A percentile compares a stretch with the other conserved stretches of the same genome.
Conservation (phyloP, 2,797 vertebrate genomes). For the Chaenodraco wilsoni region DNA sequence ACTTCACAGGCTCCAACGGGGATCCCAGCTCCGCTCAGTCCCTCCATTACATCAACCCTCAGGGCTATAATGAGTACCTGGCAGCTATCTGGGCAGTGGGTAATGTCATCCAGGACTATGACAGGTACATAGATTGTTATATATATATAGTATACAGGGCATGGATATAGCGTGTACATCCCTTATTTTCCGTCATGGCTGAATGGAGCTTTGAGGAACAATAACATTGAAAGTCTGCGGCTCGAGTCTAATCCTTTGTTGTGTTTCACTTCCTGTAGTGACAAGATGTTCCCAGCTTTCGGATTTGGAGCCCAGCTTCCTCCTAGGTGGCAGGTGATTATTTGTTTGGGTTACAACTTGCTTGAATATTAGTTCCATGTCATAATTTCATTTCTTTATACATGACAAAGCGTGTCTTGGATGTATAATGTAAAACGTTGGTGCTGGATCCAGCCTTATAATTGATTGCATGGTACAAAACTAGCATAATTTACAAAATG, state of each 20-base stretch:
- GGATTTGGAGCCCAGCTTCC: constrained; percentile 97
- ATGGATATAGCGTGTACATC: not conserved
- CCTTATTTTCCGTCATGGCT: not conserved
- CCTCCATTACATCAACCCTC: constrained; percentile 93
- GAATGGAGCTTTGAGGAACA: not conserved
- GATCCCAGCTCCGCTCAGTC: constrained; percentile 89
- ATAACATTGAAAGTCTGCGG: not conserved
- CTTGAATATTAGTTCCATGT: not conserved
- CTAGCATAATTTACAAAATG: too few species aligned
- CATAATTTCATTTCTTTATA: not conserved
- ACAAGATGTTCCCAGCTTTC: constrained; percentile 98
- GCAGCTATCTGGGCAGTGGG: constrained; percentile 96
- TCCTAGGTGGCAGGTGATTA: constrained; percentile 91
- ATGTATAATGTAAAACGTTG: not conserved
- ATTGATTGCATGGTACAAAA: constrained; percentile 1
- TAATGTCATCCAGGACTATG: constrained; percentile 94
- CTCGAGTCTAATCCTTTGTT: not conserved
- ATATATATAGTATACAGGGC: too few species aligned
- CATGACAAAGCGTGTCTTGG: not conserved
- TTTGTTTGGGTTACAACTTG: not conserved
- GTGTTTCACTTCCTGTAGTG: constrained; percentile 79
- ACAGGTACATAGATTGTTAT: constrained; percentile 80
- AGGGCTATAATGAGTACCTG: constrained; percentile 94
- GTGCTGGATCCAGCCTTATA: not conserved
- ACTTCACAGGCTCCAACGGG: constrained; percentile 97